Evolutionary conservation across 2,797 vertebrate species (phyloP).

Genomic region (Etheostoma perlongum): DNA sequence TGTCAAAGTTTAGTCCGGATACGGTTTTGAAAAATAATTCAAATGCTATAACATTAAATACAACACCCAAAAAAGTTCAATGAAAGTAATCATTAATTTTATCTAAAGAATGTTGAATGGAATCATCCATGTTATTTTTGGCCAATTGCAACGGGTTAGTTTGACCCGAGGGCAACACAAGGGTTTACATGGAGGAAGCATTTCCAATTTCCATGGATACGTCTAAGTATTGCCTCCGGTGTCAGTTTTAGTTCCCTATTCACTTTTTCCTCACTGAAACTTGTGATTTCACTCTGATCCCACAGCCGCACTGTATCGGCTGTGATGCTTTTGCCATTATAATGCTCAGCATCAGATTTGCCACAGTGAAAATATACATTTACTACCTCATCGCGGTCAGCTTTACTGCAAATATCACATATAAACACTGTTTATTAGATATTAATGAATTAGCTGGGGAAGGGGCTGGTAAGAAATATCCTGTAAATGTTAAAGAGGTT

Average conservation of each 20-base stretch:
- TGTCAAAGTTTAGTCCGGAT: too few relatives aligned
- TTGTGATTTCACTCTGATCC: constrained; percentile 40
- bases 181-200: neutral
- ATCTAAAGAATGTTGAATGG: too few relatives aligned
- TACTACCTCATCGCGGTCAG: constrained; percentile 25
- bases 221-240: neutral
- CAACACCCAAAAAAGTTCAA: too few relatives aligned
- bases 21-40: too few relatives aligned
- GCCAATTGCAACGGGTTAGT: too few relatives aligned
- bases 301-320: constrained; percentile 35
- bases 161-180: too few relatives aligned
- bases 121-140: too few relatives aligned
- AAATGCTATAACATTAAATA: too few relatives aligned
- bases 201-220: neutral
- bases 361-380: constrained; percentile 47
- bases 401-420: constrained; percentile 43
- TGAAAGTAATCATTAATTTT: too few relatives aligned
- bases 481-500: constrained; percentile 49
- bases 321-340: constrained; percentile 33
- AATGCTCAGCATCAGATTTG: constrained; percentile 28
- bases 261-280: neutral
- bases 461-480: constrained; percentile 48
- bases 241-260: neutral
- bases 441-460: constrained; percentile 62
- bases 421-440: constrained; percentile 64